phyloP scores from a whole-genome alignment of 2,113 vertebrate genomes.

The Esox niger region DNA sequence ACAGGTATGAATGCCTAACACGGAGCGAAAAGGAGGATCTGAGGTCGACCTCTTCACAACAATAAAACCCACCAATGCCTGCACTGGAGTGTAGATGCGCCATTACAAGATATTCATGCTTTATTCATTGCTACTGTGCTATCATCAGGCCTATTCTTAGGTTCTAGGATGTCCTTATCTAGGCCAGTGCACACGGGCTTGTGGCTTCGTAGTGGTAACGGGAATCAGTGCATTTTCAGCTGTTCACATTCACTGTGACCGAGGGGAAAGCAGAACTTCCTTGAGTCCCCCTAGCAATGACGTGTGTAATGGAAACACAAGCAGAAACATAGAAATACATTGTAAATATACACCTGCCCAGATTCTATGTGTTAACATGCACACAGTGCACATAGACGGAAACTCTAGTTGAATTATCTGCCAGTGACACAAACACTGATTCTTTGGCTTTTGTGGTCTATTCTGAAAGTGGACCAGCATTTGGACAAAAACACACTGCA shows the following conservation, averaged over 20 bases:
- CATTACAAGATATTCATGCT: neutral
- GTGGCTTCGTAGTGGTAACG: too few relatives aligned
- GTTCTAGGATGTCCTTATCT: neutral
- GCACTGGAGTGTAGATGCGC: neutral
- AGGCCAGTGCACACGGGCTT: too few relatives aligned
- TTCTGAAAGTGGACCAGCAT: too few relatives aligned
- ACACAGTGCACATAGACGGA: too few relatives aligned
- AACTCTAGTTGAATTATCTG: too few relatives aligned
- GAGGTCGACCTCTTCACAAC: neutral
- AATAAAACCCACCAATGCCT: neutral
- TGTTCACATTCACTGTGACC: too few relatives aligned
- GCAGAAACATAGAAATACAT: neutral
- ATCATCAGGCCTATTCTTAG: neutral
- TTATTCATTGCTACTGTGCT: neutral
- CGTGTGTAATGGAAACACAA: neutral
- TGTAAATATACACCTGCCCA: neutral
- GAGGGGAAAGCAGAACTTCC: too few relatives aligned
- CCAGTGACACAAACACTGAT: too few relatives aligned
- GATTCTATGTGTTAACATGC: too few relatives aligned
- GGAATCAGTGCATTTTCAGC: neutral
- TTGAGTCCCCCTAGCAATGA: too few relatives aligned
- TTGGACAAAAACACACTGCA: too few relatives aligned
- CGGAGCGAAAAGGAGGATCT: neutral
- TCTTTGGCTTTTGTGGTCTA: too few relatives aligned
- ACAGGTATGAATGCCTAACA: neutral